These are phyloP conservation scores for Mycalesis mineus DNA, from an alignment of 2,888 invertebrate species.

Conservation along the genomic window DNA sequence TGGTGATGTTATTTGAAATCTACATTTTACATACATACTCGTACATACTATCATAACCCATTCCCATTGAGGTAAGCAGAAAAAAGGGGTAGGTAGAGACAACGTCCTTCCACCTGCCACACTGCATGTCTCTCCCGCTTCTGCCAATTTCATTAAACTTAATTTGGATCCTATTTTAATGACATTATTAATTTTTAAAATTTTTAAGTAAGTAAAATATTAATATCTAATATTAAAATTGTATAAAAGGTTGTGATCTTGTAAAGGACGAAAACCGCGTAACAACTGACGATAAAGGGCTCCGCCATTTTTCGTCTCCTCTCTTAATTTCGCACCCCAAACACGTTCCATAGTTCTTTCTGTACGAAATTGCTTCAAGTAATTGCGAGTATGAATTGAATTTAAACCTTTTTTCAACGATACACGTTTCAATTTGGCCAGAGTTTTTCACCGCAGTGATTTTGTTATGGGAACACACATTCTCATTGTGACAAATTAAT, in stretches of 20 bases:
- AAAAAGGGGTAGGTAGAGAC: too few species aligned
- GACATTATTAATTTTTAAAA: too few species aligned
- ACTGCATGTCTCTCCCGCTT: too few species aligned
- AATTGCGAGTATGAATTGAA: constrained; percentile 59
- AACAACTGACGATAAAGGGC: constrained; percentile 50
- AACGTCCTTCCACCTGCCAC: too few species aligned
- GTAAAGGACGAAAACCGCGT: constrained; percentile 42
- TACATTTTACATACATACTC: too few species aligned
- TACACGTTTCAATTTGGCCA: constrained; percentile 62
- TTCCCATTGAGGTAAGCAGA: too few species aligned
- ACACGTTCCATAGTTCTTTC: constrained; percentile 74
- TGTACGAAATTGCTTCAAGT: constrained; percentile 73
- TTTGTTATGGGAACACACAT: constrained; percentile 38
- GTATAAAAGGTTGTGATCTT: constrained; percentile 24
- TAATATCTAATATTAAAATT: constrained; percentile 29
- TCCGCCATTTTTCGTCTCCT: constrained; percentile 46
- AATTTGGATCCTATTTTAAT: too few species aligned
- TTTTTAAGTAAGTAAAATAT: too few species aligned
- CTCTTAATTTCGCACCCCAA: constrained; percentile 45
- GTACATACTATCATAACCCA: too few species aligned
- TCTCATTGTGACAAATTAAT: constrained; percentile 6
- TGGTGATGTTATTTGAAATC: too few species aligned
- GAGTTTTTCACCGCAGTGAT: constrained; percentile 47
- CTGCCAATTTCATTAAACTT: too few species aligned
- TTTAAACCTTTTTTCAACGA: constrained; percentile 62